Conservation (phyloP, 1,140 invertebrate genomes). For the Leptinotarsa lineolata region DNA sequence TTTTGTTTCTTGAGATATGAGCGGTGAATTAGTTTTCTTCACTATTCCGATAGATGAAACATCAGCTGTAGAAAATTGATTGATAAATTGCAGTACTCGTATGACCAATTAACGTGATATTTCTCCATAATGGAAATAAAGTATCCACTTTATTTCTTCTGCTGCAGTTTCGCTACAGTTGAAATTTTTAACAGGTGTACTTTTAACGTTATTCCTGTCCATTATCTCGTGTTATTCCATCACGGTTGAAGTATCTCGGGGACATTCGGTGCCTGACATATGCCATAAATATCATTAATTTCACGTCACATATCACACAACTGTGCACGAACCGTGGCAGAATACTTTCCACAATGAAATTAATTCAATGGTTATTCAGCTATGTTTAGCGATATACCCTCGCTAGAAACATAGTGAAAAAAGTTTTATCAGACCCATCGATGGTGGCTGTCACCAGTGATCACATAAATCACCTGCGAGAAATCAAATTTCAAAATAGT, state of each 20-base stretch:
- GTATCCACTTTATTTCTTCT: neutral
- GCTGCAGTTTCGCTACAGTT: neutral
- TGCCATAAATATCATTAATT: constrained; percentile 22
- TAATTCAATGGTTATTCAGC: neutral
- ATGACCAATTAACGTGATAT: neutral
- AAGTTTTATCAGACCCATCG: too few species aligned
- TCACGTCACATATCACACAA: constrained; percentile 17
- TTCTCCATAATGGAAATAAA: neutral
- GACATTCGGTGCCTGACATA: constrained; percentile 11
- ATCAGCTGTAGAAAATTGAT: neutral
- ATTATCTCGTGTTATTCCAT: constrained; percentile 13
- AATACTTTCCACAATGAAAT: constrained; percentile 9
- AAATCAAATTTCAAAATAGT: too few species aligned
- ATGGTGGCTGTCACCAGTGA: too few species aligned
- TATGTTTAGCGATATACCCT: neutral
- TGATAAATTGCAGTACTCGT: neutral
- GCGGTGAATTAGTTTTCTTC: neutral
- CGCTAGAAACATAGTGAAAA: neutral
- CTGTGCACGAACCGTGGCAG: neutral
- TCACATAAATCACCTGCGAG: too few species aligned
- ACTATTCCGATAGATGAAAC: constrained; percentile 5
- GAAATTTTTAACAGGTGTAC: neutral
- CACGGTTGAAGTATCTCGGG: constrained; percentile 1
- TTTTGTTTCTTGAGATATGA: too few species aligned
- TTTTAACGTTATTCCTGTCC: constrained; percentile 7